A percentile compares a stretch with the other conserved stretches of the same genome.
phyloP scores from a whole-genome alignment of 2,113 vertebrate species.

The Lutjanus erythropterus region DNA sequence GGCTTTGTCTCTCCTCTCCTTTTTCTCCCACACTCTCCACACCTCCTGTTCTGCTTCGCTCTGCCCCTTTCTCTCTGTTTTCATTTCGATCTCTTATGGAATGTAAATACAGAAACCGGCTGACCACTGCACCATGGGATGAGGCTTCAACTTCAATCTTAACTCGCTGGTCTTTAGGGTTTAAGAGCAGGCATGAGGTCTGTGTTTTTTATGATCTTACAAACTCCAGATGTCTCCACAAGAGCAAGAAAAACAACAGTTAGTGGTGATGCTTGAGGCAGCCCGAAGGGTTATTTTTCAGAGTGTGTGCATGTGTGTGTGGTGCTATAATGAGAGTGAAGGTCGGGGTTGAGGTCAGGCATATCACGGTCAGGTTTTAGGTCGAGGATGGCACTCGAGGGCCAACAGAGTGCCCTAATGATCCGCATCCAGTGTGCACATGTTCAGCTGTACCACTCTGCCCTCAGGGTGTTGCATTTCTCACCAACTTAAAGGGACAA shows the following conservation, averaged over 20 bases:
- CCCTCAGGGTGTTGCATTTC: conserved; percentile 15
- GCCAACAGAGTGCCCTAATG: neutral
- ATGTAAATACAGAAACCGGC: conserved; percentile 63
- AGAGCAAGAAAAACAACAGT: neutral
- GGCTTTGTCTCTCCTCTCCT: conserved; percentile 51
- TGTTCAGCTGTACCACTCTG: conserved; percentile 15
- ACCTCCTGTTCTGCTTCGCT: conserved; percentile 8
- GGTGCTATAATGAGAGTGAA: conserved; percentile 11
- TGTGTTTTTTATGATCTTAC: neutral
- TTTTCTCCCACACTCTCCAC: conserved; percentile 39
- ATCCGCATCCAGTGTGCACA: neutral
- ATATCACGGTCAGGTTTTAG: conserved; percentile 32
- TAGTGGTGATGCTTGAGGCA: neutral
- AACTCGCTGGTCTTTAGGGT: neutral
- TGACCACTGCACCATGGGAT: conserved; percentile 5
- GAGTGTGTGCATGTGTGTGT: conserved; percentile 3
- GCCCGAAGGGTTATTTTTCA: conserved; percentile 9
- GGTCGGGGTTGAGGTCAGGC: neutral
- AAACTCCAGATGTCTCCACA: conserved; percentile 28
- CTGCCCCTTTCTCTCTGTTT: conserved; percentile 45
- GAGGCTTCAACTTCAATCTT: neutral
- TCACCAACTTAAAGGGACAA: neutral
- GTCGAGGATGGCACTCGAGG: neutral
- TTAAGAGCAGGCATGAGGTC: neutral
- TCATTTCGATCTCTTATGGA: conserved; percentile 47